Evolutionary conservation across 35 echinoderm and acorn worm species (phyloP), one percentile per base, ranked within the genome.

Genomic region (Apostichopus japonicus): DNA sequence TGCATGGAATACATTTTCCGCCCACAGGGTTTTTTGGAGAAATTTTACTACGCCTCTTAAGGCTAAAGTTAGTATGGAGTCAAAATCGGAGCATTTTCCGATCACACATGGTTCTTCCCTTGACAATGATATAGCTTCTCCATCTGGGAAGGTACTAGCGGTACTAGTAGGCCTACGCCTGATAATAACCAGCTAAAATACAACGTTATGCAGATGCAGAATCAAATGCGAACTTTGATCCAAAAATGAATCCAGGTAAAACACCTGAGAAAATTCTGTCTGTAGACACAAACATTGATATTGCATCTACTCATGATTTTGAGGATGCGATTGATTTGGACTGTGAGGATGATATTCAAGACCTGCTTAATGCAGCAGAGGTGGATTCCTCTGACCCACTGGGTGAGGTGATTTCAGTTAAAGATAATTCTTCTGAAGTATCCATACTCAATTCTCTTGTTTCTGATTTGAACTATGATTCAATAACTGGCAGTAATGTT

Each of bases 241-340:
- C 70, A 90, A 76, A 77, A 90, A 75, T 25, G 53, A 90, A 90
- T 90, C 88, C 72, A 5, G 53, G 88, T 90, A 67, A 90, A 55
- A 44, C 88, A 54, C 27, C 88, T 53, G 63, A 72, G n/a, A 4
- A 1, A 56, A 77, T 75, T 90, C 70, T n/a, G 87, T 23, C 58
- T 23, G 24, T 54, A 1, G 62, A 72, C 22, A 5, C 19, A 16
- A 55, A 44, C 17, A 77, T 54, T 33, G 62, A 0, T 19, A 24
- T 10, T 5, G 6, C 62, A 51, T 22, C 62, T n/a, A 5, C 0
- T 6, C 16, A 0, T 8, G 22, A 22, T 44, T 16, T 25, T 90
- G 63, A 19, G 25, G 23, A 53, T 54, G 63, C 21, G 17, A 72
- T 90, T 54, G 56, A 90, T 23, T n/a, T 90, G 4, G 24, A 90